Evolutionary conservation across 2,797 vertebrate genomes (phyloP).

Genomic region (Bradypodion ventrale): DNA sequence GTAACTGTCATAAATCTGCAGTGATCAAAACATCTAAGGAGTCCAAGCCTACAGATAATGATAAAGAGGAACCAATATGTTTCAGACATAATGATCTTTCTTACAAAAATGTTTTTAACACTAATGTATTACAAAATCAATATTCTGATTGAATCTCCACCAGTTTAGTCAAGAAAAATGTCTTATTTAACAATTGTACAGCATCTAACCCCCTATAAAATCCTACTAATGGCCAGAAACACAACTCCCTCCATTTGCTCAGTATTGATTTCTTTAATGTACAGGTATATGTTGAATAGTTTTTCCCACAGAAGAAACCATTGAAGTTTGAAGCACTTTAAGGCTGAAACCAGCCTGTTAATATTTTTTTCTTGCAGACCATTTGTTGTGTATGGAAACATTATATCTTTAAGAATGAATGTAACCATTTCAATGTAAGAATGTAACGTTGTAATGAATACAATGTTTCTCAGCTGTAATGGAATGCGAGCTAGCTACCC

Average conservation of each 20-base stretch:
- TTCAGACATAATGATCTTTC: neutral
- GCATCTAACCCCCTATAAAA: neutral
- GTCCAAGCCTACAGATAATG: neutral
- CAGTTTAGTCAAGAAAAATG: neutral
- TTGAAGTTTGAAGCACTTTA: constrained; percentile 1
- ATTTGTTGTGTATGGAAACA: no score
- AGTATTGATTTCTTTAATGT: constrained; percentile 12
- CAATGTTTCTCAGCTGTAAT: no score
- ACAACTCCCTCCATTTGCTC: neutral
- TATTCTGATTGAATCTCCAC: constrained; percentile 14
- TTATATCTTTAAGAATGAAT: no score
- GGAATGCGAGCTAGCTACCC: no score
- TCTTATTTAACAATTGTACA: neutral
- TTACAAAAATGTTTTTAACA: neutral
- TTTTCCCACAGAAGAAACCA: neutral
- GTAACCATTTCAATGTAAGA: no score
- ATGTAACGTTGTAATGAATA: no score
- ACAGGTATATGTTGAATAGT: neutral
- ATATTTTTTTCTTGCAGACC: constrained; percentile 14
- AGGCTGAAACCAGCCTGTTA: constrained; percentile 4
- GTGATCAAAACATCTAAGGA: neutral
- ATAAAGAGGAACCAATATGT: neutral
- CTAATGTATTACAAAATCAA: neutral
- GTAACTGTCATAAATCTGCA: neutral
- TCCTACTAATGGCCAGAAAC: neutral